phyloP scores from a whole-genome alignment of 2,113 vertebrate genomes.

The Mastomys natalensis region DNA sequence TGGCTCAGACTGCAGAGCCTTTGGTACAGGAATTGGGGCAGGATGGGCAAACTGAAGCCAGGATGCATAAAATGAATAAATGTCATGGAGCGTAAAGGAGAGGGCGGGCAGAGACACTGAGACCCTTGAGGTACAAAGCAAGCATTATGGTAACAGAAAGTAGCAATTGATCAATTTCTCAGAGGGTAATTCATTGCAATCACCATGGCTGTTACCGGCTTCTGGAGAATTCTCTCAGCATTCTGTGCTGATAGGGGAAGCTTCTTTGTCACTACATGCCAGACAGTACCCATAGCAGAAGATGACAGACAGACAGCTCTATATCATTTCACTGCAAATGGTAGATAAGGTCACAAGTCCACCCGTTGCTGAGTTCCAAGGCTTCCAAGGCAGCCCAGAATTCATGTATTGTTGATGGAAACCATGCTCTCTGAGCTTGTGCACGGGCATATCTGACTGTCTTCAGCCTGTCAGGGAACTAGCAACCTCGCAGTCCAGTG shows the following conservation, averaged over 20 bases:
- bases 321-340: accelerated
- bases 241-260: slow-evolving; percentile 34
- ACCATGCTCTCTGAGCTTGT: not conserved
- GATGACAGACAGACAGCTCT: not conserved
- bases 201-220: not conserved
- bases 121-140: slow-evolving; percentile 49
- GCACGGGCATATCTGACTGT: not conserved
- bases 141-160: slow-evolving; percentile 58
- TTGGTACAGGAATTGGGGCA: slow-evolving; percentile 62
- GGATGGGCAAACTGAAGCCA: slow-evolving; percentile 53
- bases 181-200: slow-evolving; percentile 38
- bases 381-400: not conserved
- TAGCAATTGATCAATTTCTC: slow-evolving; percentile 44
- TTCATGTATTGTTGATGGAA: not conserved
- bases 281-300: not conserved
- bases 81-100: not conserved
- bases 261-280: not conserved
- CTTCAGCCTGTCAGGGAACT: slow-evolving; percentile 29
- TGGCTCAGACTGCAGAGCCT: slow-evolving; percentile 60
- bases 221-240: slow-evolving; percentile 31
- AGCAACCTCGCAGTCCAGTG: not conserved
- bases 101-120: not conserved
- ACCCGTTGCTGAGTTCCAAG: not conserved
- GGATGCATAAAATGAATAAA: slow-evolving; percentile 60
- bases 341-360: not conserved